Conservation (phyloP, 2,113 vertebrate species). For the Nibea coibor region DNA sequence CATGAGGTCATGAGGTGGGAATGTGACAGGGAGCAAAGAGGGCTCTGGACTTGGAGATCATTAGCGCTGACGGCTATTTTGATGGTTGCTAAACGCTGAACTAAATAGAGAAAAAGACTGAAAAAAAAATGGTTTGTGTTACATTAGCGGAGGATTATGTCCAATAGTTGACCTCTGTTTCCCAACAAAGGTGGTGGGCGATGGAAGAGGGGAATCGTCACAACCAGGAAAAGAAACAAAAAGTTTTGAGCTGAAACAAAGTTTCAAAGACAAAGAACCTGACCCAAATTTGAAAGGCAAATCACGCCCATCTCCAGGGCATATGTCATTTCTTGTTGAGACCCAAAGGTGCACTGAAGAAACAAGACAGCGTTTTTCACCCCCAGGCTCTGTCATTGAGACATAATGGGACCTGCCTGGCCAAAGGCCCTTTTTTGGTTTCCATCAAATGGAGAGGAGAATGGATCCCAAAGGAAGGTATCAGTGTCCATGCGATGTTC, state of each 20-base stretch:
- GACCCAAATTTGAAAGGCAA: constrained; percentile 61
- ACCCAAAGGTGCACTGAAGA: constrained; percentile 69
- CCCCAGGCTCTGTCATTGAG: constrained; percentile 71
- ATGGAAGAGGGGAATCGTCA: constrained; percentile 11
- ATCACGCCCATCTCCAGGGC: constrained; percentile 38
- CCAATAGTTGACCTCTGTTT: not conserved
- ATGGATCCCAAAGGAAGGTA: constrained; percentile 81
- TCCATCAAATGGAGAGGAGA: constrained; percentile 77
- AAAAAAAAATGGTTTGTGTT: not conserved
- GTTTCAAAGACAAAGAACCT: constrained; percentile 41
- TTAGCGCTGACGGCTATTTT: constrained; percentile 50
- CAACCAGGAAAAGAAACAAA: too few relatives aligned
- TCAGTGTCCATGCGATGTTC: constrained; percentile 76
- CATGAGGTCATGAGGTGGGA: constrained; percentile 80
- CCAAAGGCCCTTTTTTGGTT: constrained; percentile 76
- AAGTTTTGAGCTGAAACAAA: constrained; percentile 26
- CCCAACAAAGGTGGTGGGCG: not conserved
- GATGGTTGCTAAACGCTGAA: constrained; percentile 37
- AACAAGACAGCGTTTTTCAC: constrained; percentile 69
- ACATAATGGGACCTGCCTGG: constrained; percentile 76
- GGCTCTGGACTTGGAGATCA: constrained; percentile 66
- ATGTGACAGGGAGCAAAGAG: constrained; percentile 76
- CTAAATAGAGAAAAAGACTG: not conserved
- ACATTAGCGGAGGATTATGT: not conserved
- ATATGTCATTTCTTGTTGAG: constrained; percentile 67